Evolutionary conservation across 2,797 vertebrate species (phyloP).

Genomic region (Saxicola maurus): DNA sequence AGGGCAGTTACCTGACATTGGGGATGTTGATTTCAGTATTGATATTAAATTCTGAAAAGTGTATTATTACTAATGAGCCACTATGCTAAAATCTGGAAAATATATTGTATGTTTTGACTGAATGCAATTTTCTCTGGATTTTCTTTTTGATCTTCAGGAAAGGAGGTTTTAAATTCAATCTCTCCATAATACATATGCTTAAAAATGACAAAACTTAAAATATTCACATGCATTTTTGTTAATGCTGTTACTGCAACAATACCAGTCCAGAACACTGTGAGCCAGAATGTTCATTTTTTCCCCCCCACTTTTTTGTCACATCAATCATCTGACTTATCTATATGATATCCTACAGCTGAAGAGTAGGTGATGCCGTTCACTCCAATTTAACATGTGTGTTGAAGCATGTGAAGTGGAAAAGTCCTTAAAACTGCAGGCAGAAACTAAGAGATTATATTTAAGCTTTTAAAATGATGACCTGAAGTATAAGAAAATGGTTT

Average conservation of each 20-base stretch:
- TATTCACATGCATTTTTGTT: not conserved
- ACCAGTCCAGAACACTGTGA: accelerated
- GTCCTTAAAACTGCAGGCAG: not conserved
- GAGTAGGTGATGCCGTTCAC: not conserved
- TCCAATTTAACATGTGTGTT: not conserved
- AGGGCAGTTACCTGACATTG: not conserved
- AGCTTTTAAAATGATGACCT: not conserved
- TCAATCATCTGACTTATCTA: not conserved
- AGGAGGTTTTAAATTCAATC: not conserved
- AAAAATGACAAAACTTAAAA: not conserved
- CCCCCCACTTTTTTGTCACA: not conserved
- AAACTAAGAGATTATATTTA: not conserved
- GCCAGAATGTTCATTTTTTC: not conserved
- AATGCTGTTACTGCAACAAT: not conserved
- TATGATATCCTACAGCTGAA: not conserved
- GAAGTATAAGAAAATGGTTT: not conserved
- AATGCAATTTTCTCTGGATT: not conserved
- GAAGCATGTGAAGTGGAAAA: not conserved
- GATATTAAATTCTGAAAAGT: not conserved
- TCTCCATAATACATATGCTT: not conserved
- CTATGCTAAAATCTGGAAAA: not conserved
- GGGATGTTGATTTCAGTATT: not conserved
- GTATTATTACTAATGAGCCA: not conserved
- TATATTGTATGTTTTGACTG: not conserved
- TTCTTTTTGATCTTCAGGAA: not conserved